These are phyloP conservation scores for Cataglyphis livida DNA, from an alignment of 2,888 invertebrate genomes.

Conservation along the genomic window DNA sequence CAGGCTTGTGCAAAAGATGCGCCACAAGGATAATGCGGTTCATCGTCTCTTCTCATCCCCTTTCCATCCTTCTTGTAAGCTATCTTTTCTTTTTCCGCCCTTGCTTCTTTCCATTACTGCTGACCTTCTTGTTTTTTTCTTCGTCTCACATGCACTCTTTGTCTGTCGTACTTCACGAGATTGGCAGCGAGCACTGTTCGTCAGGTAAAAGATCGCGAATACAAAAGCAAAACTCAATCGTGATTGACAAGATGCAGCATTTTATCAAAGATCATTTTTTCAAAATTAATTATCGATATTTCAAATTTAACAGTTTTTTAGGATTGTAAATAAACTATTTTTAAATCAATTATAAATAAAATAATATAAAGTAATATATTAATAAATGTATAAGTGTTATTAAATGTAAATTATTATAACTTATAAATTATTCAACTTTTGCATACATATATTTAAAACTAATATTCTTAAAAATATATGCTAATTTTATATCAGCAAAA, in stretches of 20 bases:
- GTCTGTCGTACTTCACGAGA: constrained; percentile 69
- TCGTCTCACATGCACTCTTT: constrained; percentile 62
- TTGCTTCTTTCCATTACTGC: constrained; percentile 21
- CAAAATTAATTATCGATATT: background rate
- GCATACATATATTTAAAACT: background rate
- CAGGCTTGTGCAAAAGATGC: constrained; percentile 72
- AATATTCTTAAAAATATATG: background rate
- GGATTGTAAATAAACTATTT: background rate
- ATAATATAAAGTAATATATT: background rate
- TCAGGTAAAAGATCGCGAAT: constrained; percentile 63
- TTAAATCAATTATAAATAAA: background rate
- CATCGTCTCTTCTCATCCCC: constrained; percentile 54
- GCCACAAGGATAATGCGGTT: constrained; percentile 68
- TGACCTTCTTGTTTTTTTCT: constrained; percentile 55
- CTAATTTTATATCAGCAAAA: background rate
- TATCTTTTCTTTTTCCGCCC: constrained; percentile 41
- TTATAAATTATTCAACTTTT: background rate
- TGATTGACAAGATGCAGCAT: constrained; percentile 8
- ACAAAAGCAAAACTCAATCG: constrained; percentile 42
- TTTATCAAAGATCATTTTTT: constrained; percentile 13
- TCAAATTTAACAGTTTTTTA: background rate
- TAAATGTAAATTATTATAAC: background rate
- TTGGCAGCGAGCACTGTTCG: constrained; percentile 68
- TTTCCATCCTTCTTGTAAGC: constrained; percentile 43
- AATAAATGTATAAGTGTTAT: background rate